A percentile compares a stretch with the other conserved stretches of the same genome.
Evolutionary conservation across 1,140 invertebrate species (phyloP).

Genomic region (Euwallacea fornicatus): DNA sequence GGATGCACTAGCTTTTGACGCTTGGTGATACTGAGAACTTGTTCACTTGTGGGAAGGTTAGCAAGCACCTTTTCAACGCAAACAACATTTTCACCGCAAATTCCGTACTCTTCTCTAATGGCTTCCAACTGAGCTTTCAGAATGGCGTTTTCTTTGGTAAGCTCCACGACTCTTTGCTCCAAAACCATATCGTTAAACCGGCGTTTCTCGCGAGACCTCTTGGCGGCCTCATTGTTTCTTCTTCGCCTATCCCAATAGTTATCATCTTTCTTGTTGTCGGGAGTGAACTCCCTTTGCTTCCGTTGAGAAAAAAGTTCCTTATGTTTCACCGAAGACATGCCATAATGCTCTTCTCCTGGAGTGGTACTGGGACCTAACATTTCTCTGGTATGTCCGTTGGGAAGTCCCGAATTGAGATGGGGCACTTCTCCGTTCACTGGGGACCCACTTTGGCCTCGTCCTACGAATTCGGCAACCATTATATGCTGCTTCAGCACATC

Average conservation of each 20-base stretch:
- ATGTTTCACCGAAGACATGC: constrained; percentile 58
- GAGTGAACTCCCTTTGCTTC: constrained; percentile 95
- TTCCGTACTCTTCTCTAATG: constrained; percentile 91
- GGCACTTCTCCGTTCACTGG: constrained; percentile 68
- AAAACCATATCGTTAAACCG: constrained; percentile 96
- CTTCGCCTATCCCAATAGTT: constrained; percentile 95
- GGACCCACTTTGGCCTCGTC: constrained; percentile 70
- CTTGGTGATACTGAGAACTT: constrained; percentile 79
- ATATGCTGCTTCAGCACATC: constrained; percentile 73
- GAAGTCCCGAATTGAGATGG: constrained; percentile 61
- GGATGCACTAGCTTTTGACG: constrained; percentile 67
- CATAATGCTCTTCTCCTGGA: constrained; percentile 54
- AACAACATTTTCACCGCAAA: constrained; percentile 81
- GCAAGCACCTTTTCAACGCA: constrained; percentile 86
- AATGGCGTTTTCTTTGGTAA: constrained; percentile 93
- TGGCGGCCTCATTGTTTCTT: constrained; percentile 96
- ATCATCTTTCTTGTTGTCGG: constrained; percentile 95
- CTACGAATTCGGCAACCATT: constrained; percentile 83
- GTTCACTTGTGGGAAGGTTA: constrained; percentile 77
- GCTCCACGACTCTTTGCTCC: constrained; percentile 88
- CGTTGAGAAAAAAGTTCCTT: constrained; percentile 83
- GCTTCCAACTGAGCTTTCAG: constrained; percentile 89
- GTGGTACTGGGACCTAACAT: constrained; percentile 50
- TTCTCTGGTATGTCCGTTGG: constrained; percentile 55
- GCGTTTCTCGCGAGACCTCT: constrained; percentile 90